A percentile compares a stretch with the other conserved stretches of the same genome.
Evolutionary conservation across 2,797 vertebrate species (phyloP).

Genomic region (Siniperca undulata): DNA sequence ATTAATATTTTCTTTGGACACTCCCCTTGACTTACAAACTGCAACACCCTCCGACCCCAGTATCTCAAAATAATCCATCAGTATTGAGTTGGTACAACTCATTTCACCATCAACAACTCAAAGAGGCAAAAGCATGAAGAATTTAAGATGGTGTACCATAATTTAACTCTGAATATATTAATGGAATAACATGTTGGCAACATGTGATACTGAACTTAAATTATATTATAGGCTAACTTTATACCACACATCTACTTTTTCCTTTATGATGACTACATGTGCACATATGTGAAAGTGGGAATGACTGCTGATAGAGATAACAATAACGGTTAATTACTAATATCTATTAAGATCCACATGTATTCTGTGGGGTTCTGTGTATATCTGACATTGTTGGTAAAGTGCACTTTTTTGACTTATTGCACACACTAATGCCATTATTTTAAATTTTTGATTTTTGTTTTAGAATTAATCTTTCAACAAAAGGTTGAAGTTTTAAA

Average conservation of each 20-base stretch:
- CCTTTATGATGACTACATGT: neutral
- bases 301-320: neutral
- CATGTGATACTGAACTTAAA: neutral
- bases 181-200: neutral
- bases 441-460: neutral
- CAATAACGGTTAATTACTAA: neutral
- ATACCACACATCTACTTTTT: neutral
- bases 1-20: neutral
- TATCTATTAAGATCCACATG: neutral
- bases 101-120: too few species aligned
- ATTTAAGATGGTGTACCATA: neutral
- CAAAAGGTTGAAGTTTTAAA: neutral
- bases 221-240: neutral
- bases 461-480: neutral
- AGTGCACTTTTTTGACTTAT: neutral
- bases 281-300: neutral
- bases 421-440: neutral
- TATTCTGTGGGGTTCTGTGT: neutral
- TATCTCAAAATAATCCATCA: neutral
- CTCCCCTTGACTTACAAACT: neutral
- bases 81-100: neutral
- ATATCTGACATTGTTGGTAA: neutral
- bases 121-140: neutral
- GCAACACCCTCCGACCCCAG: neutral
- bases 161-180: neutral